Evolutionary conservation across 2,797 vertebrate genomes (phyloP), one percentile per base, ranked within the genome.

Genomic region (Stomatorhinus walkeri): DNA sequence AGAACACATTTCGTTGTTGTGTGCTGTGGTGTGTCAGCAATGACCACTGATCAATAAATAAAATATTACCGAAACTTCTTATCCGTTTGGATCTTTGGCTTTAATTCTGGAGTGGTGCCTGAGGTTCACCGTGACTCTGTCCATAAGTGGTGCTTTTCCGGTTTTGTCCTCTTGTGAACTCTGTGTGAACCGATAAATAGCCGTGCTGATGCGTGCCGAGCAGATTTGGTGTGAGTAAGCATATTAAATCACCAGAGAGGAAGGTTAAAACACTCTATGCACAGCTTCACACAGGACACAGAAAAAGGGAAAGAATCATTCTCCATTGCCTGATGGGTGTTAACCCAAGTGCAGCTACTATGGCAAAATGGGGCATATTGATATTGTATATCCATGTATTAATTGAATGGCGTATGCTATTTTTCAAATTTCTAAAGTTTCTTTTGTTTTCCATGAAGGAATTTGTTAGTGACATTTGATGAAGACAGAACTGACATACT

Each of bases 241-340:
- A 85, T 85, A 85, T 51, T 85, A 85, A 85, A 85, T 54, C 84
- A 28, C 22, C 84, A 28, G 84, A 85, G 83, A 51, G 22, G 84
- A 46, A 52, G 48, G 84, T 28, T 32, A 16, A 85, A 52, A 52
- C 49, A 4, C 22, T 9, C 84, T 24, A 6, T 52, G 51, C 36
- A 43, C 72, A 43, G 36, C 19, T 0, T 46, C 76, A 81, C 76
- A 19, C 19, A 79, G 72, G 5, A 79, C 72, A 79, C 19, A 3
- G 72, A 43, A 24, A 43, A 43, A 79, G 1, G 72, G 19, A 79
- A 19, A 43, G 16, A 3, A 5, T 7, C 68, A 8, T 19, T 36
- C 72, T 43, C 72, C 36, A 2, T 79, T 43, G 8, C 32, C 32
- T 79, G 5, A 43, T 43, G 72, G 16, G 4, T 79, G 28, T 61